These are phyloP conservation scores for Armadillidium nasatum DNA, from an alignment of 1,140 invertebrate genomes.

Conservation along the genomic window DNA sequence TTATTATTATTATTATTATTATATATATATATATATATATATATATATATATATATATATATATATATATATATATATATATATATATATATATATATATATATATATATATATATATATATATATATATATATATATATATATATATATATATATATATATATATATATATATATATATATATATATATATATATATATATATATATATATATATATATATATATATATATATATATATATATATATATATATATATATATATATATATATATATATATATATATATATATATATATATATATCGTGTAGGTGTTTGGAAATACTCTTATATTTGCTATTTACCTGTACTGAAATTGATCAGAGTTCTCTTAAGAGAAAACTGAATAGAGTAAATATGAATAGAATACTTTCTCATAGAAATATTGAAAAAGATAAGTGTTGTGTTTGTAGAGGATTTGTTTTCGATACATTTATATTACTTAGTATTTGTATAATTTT, in stretches of 20 bases:
- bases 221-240: constrained; percentile 24
- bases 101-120: constrained; percentile 13
- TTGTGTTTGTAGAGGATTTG: too few relatives aligned
- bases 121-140: constrained; percentile 8
- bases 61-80: constrained; percentile 22
- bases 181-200: constrained; percentile 4
- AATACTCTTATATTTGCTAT: too few relatives aligned
- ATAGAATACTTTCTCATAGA: too few relatives aligned
- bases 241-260: constrained; percentile 26
- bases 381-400: too few relatives aligned
- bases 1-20: background rate
- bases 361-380: too few relatives aligned
- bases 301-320: background rate
- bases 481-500: too few relatives aligned
- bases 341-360: too few relatives aligned
- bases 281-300: constrained; percentile 13
- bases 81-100: constrained; percentile 22
- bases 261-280: constrained; percentile 14
- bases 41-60: constrained; percentile 24
- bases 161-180: constrained; percentile 18
- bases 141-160: constrained; percentile 24
- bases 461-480: too few relatives aligned
- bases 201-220: constrained; percentile 16
- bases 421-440: too few relatives aligned
- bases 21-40: constrained; percentile 22